phyloP scores from a whole-genome alignment of 2,113 vertebrate genomes.

The Pseudorectes ferrugineus region DNA sequence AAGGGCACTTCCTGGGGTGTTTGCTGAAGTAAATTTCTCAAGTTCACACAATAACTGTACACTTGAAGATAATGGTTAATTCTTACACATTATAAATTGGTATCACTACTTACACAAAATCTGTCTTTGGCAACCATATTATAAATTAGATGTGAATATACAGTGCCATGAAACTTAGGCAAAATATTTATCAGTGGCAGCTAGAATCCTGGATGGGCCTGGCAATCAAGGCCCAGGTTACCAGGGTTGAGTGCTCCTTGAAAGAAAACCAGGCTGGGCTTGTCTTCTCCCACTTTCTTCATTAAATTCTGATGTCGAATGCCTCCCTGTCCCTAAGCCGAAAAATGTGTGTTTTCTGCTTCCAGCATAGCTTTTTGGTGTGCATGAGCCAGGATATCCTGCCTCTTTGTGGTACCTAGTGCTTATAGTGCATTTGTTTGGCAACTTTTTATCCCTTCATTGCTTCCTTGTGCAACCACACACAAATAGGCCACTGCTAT shows the following conservation, averaged over 20 bases:
- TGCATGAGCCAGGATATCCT: not conserved
- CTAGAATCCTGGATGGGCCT: not conserved
- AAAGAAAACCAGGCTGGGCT: not conserved
- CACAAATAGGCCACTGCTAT: not conserved
- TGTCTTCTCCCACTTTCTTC: not conserved
- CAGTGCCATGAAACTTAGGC: not conserved
- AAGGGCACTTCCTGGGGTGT: not conserved
- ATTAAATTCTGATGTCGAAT: not conserved
- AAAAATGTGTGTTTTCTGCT: not conserved
- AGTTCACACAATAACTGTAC: accelerated
- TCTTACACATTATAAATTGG: not conserved
- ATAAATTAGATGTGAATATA: not conserved
- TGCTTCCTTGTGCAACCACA: not conserved
- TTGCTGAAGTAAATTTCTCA: not conserved
- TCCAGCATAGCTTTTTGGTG: not conserved
- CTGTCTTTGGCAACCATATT: not conserved
- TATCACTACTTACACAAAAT: not conserved
- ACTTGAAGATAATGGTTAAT: not conserved
- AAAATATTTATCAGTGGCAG: not conserved
- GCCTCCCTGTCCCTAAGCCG: accelerated
- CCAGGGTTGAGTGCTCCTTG: not conserved
- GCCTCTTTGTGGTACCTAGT: not conserved
- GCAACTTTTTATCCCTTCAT: not conserved
- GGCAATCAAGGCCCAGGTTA: not conserved
- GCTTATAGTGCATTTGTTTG: not conserved